These are phyloP conservation scores for Bujurquina vittata DNA, from an alignment of 2,113 vertebrate genomes.

Conservation along the genomic window DNA sequence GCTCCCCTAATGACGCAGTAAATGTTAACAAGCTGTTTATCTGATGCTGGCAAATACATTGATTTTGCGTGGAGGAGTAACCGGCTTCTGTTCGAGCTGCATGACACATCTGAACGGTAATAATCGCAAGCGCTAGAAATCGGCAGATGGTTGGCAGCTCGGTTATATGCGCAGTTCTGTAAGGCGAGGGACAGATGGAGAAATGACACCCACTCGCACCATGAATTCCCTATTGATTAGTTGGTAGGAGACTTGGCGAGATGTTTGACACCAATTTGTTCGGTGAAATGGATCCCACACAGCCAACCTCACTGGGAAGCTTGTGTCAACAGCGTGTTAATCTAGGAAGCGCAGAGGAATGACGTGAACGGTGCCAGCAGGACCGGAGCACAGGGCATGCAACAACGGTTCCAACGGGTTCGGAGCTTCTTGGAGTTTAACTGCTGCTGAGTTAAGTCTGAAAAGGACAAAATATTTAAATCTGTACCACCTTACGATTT, in stretches of 20 bases:
- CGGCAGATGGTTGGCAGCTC: constrained; percentile 63
- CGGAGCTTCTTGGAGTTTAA: neutral
- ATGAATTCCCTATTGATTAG: constrained; percentile 63
- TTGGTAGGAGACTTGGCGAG: constrained; percentile 41
- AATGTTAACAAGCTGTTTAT: constrained; percentile 61
- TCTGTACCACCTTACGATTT: neutral
- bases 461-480: neutral
- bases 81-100: constrained; percentile 47
- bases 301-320: constrained; percentile 25
- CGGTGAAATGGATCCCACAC: constrained; percentile 50
- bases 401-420: neutral
- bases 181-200: constrained; percentile 68
- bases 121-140: constrained; percentile 30
- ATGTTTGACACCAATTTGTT: constrained; percentile 65
- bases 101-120: constrained; percentile 44
- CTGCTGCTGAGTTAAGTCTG: neutral
- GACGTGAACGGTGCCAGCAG: neutral
- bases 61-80: constrained; percentile 45
- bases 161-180: constrained; percentile 32
- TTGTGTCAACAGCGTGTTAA: constrained; percentile 39
- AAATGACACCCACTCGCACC: constrained; percentile 64
- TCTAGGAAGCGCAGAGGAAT: constrained; percentile 27
- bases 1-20: constrained; percentile 31
- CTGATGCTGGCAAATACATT: constrained; percentile 36
- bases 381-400: neutral